A percentile compares a stretch with the other conserved stretches of the same genome.
Evolutionary conservation across 2,888 invertebrate genomes (phyloP).

Genomic region (Epiblema foenella): DNA sequence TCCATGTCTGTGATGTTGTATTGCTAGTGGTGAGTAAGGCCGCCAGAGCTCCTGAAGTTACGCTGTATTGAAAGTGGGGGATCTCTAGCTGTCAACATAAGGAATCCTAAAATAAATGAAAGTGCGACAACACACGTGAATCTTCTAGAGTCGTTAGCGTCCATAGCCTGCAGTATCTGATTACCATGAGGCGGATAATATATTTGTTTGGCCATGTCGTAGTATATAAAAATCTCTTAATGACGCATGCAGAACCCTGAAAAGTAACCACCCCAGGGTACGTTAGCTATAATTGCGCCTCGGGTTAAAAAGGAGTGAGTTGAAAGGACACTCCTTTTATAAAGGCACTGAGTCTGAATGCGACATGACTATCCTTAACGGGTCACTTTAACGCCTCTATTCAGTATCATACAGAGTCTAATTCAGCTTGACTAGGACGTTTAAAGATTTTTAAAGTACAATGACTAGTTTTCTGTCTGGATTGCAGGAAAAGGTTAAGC

Average conservation of each 20-base stretch:
- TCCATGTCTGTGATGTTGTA: too few species aligned
- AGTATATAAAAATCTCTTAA: too few species aligned
- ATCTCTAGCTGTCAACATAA: too few species aligned
- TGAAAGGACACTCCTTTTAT: slow-evolving; percentile 75
- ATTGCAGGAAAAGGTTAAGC: slow-evolving; percentile 70
- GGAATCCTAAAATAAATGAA: too few species aligned
- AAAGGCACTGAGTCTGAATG: slow-evolving; percentile 68
- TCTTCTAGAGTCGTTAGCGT: too few species aligned
- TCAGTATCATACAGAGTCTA: slow-evolving; percentile 43
- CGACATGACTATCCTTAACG: slow-evolving; percentile 51
- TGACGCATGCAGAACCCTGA: slow-evolving; percentile 57
- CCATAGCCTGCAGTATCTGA: too few species aligned
- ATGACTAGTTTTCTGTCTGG: slow-evolving; percentile 72
- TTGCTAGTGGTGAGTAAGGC: background rate
- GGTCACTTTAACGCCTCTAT: slow-evolving; percentile 50
- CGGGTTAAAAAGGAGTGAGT: slow-evolving; percentile 73
- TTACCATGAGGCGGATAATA: too few species aligned
- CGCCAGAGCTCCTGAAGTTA: background rate
- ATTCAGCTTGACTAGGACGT: background rate
- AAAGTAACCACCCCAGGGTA: slow-evolving; percentile 69
- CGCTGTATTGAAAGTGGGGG: too few species aligned
- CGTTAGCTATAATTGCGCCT: slow-evolving; percentile 80
- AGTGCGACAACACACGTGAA: too few species aligned
- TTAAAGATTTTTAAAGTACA: slow-evolving; percentile 51
- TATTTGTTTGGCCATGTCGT: too few species aligned